A percentile compares a stretch with the other conserved stretches of the same genome.
Conservation (phyloP, 2,797 vertebrate species). For the Pipistrellus pipistrellus region DNA sequence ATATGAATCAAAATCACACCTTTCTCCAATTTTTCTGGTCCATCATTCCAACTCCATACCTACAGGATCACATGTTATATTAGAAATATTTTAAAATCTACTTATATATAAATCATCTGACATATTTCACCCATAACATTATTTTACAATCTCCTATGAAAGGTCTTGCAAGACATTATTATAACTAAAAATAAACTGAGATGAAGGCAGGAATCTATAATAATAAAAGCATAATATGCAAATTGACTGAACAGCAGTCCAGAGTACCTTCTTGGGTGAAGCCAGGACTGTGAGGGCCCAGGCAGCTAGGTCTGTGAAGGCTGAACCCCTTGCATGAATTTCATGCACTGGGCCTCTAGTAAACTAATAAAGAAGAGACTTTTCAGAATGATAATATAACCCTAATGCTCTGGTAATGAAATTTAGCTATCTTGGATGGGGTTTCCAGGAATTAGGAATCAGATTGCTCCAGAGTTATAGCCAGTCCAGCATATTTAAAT, state of each 20-base stretch:
- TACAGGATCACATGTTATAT: not conserved
- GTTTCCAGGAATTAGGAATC: slow-evolving; percentile 37
- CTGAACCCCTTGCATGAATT: no score
- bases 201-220: not conserved
- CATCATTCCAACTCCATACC: not conserved
- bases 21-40: not conserved
- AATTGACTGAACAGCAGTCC: no score
- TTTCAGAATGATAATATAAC: not conserved
- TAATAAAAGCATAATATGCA: not conserved
- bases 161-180: slow-evolving; percentile 26
- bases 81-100: not conserved
- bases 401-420: not conserved
- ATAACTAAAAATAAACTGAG: slow-evolving; percentile 40
- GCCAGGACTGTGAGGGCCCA: no score
- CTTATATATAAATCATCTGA: not conserved
- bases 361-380: not conserved
- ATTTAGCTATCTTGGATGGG: slow-evolving; percentile 4
- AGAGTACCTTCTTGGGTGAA: no score
- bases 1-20: not conserved
- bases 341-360: no score
- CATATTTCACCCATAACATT: slow-evolving; percentile 7
- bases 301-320: no score
- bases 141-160: slow-evolving; percentile 13
- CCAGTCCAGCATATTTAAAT: not conserved
- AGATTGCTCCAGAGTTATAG: slow-evolving; percentile 37